phyloP scores from a whole-genome alignment of 2,113 vertebrate species.

The Ameiurus melas region DNA sequence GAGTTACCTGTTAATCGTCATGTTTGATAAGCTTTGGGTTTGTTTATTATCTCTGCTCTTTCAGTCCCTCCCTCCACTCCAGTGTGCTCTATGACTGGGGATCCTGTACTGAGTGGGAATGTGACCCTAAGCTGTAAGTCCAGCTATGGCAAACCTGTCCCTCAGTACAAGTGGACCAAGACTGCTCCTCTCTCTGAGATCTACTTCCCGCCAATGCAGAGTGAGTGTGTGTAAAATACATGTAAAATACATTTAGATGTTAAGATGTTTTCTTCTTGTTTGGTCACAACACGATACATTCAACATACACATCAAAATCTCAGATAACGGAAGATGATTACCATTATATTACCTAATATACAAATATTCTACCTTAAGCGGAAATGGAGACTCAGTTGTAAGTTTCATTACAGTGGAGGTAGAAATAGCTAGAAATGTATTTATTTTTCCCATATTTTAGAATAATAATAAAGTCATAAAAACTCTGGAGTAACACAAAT shows the following conservation, averaged over 20 bases:
- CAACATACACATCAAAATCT: background rate
- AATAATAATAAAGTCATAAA: too few relatives aligned
- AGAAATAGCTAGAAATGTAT: background rate
- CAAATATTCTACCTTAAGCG: background rate
- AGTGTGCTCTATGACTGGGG: slow-evolving; percentile 75
- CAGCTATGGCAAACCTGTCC: slow-evolving; percentile 80
- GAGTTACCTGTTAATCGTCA: background rate
- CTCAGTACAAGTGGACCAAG: slow-evolving; percentile 83
- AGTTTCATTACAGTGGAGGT: background rate
- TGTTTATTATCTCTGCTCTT: slow-evolving; percentile 26
- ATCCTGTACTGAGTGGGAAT: slow-evolving; percentile 75
- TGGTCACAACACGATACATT: background rate
- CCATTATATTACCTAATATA: background rate
- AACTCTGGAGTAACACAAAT: too few relatives aligned
- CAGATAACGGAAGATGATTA: background rate
- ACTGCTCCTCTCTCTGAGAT: slow-evolving; percentile 69
- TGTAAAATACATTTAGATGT: background rate
- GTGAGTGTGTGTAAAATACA: slow-evolving; percentile 65
- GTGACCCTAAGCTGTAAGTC: slow-evolving; percentile 86
- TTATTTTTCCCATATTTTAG: too few relatives aligned
- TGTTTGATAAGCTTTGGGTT: background rate
- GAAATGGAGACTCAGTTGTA: background rate
- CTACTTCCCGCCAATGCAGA: slow-evolving; percentile 80
- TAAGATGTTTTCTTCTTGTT: background rate
- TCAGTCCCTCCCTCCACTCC: slow-evolving; percentile 87